These are phyloP conservation scores for Pemphredon lugubris DNA, from an alignment of 2,888 invertebrate species.

Conservation along the genomic window DNA sequence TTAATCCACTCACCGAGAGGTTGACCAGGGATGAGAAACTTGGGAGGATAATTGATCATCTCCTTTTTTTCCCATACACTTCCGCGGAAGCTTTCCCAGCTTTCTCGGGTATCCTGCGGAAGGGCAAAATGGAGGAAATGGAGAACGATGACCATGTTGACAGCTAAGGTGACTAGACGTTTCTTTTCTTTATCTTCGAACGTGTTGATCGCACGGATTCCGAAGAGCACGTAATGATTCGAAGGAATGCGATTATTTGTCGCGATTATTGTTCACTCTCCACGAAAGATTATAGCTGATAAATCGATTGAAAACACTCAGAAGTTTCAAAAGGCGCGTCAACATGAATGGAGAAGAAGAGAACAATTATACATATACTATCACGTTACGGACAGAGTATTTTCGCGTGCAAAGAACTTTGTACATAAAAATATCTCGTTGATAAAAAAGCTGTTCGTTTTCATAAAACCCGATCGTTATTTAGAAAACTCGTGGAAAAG, in stretches of 20 bases:
- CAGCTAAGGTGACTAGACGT: neutral
- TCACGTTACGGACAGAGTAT: too few species aligned
- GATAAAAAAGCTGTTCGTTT: too few species aligned
- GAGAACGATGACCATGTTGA: neutral
- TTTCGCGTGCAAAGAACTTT: too few species aligned
- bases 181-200: neutral
- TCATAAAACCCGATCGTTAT: too few species aligned
- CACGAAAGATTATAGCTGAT: too few species aligned
- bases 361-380: too few species aligned
- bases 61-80: constrained; percentile 27
- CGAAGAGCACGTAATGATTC: neutral
- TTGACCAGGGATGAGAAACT: constrained; percentile 52
- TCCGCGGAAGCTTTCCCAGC: constrained; percentile 25
- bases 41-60: constrained; percentile 58
- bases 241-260: neutral
- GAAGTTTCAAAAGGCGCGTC: too few species aligned
- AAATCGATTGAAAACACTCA: too few species aligned
- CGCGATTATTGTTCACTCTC: too few species aligned
- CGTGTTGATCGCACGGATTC: neutral
- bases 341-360: too few species aligned
- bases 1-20: constrained; percentile 63
- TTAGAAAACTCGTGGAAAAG: too few species aligned
- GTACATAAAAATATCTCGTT: too few species aligned
- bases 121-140: neutral
- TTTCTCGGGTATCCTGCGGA: neutral